Evolutionary conservation across 2,888 invertebrate species (phyloP).

Genomic region (Sminthurides aquaticus): DNA sequence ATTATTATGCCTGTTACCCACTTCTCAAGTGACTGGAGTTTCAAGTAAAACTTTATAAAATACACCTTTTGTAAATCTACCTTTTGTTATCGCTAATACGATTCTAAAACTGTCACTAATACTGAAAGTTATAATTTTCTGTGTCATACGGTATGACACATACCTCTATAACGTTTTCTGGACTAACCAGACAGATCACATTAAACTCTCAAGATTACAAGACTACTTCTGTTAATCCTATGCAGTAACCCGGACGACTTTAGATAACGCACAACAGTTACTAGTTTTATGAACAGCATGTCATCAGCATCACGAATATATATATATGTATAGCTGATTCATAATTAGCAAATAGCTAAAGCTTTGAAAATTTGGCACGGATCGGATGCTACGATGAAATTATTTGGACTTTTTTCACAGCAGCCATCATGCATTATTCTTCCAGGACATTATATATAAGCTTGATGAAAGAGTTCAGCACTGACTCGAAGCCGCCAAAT

Average conservation of each 20-base stretch:
- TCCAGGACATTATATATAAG: background rate
- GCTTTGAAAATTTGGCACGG: background rate
- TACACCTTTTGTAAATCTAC: background rate
- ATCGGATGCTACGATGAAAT: background rate
- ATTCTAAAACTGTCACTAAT: background rate
- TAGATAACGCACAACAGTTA: background rate
- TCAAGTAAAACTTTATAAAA: background rate
- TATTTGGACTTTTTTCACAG: background rate
- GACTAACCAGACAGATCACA: background rate
- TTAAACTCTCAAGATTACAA: background rate
- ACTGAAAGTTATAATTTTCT: background rate
- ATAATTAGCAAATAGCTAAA: too few species aligned
- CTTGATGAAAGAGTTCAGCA: constrained; percentile 20
- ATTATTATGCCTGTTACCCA: background rate
- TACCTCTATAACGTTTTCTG: background rate
- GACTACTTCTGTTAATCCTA: background rate
- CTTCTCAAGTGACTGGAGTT: background rate
- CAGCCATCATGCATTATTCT: background rate
- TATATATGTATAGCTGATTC: too few species aligned
- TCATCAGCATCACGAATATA: too few species aligned
- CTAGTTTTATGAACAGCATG: background rate
- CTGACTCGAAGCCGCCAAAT: constrained; percentile 39
- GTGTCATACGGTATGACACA: background rate
- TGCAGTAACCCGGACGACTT: background rate
- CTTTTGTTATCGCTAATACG: background rate